Evolutionary conservation across 2,888 invertebrate species (phyloP), one percentile per base, ranked within the genome.

Genomic region (Teleogryllus oceanicus): DNA sequence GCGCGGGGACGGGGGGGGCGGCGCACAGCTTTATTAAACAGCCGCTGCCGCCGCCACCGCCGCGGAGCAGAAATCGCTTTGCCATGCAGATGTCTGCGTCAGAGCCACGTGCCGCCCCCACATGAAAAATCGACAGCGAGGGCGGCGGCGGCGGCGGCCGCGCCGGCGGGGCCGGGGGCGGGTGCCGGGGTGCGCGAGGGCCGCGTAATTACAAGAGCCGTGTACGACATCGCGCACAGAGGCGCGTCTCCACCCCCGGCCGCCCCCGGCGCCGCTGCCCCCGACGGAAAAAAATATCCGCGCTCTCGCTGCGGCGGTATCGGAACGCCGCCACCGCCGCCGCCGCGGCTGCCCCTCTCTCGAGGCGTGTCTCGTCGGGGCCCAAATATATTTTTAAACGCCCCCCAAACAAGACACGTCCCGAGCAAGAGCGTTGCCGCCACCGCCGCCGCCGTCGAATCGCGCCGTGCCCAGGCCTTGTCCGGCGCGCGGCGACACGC

Each of bases 121-220:
- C 78, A 78, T 80, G 80, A 80, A 80, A 80, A 80, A 80, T 80
- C 80, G 80, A 80, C 80, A 80, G 76, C 78, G 78, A 62, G 62
- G 62, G 62, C 62, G 62, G 62, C n/a, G 62, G 62, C 13, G 62
- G 62, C 62, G 62, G 62, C 62, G 13, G 62, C 62, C 16, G 18
- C 62, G 62, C 16, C 62, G 62, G 62, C 62, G 62, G 62, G 13
- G n/a, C 16, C 62, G 62, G 62, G 62, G 62, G 62, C n/a, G n/a
- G n/a, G 62, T 3, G 62, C 62, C 16, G 62, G 62, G 16, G 62
- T n/a, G 62, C 13, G 62, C n/a, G 62, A 16, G 16, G 62, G 16
- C n/a, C 62, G 62, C 62, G 78, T 78, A 80, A 80, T 80, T 80
- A 62, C 62, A 62, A 62, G 62, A 62, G 62, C 62, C 62, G 62